Evolutionary conservation across 2,797 vertebrate species (phyloP).

Genomic region (Bryconaethiops microstoma): DNA sequence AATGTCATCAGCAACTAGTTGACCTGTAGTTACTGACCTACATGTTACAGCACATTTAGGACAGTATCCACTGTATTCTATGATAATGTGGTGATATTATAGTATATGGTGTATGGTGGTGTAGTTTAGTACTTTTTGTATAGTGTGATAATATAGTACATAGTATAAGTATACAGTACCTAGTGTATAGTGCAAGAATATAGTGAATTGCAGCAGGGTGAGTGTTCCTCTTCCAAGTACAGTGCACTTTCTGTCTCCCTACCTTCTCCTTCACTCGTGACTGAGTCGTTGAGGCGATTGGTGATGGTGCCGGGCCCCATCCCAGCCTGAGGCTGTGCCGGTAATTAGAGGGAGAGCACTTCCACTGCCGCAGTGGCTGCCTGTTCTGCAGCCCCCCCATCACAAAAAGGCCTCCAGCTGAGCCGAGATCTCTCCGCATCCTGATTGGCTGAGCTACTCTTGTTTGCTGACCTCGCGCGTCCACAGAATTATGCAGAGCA

Average conservation of each 20-base stretch:
- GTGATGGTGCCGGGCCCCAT: slow-evolving; percentile 12
- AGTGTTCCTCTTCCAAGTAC: background rate
- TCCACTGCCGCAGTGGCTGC: slow-evolving; percentile 42
- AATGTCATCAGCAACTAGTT: background rate
- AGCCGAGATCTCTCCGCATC: slow-evolving; percentile 51
- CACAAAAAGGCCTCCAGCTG: slow-evolving; percentile 56
- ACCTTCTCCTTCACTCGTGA: background rate
- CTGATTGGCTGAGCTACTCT: slow-evolving; percentile 63
- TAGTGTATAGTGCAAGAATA: too few relatives aligned
- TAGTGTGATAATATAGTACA: background rate
- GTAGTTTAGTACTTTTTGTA: background rate
- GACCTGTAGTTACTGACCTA: too few relatives aligned
- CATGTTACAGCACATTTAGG: background rate
- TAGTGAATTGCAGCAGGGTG: background rate
- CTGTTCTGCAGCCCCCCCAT: slow-evolving; percentile 58
- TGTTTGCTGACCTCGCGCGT: slow-evolving; percentile 58
- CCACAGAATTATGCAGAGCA: slow-evolving; percentile 32
- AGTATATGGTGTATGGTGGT: too few relatives aligned
- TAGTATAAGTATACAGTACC: background rate
- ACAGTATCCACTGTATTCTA: too few relatives aligned
- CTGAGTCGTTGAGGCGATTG: background rate
- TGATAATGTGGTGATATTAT: too few relatives aligned
- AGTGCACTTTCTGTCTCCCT: background rate
- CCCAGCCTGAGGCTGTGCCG: slow-evolving; percentile 54
- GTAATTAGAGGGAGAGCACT: slow-evolving; percentile 61